Evolutionary conservation across 1,140 invertebrate species (phyloP), one percentile per base, ranked within the genome.

Genomic region (Cyclina sinensis): DNA sequence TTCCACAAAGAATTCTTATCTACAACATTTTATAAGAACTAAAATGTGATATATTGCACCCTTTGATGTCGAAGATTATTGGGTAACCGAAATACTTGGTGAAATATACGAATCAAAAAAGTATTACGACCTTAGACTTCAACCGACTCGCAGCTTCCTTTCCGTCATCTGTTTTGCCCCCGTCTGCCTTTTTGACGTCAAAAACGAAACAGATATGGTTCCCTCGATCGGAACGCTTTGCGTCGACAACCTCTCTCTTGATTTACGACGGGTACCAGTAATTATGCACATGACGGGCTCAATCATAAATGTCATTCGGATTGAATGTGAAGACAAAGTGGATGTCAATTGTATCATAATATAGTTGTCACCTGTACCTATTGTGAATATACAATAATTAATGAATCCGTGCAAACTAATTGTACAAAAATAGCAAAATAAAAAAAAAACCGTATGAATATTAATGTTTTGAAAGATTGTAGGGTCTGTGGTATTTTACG

Each of bases 291-390:
- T 78, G 74, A 78, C 74, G 46, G 74, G 46, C 9, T 48, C 74
- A 27, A 51, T 78, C 74, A 78, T 78, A 78, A 78, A 78, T 78
- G 74, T 78, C 74, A 78, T 35, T 16, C 48, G 46, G 12, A 4
- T 16, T 51, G 46, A 54, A 51, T n/a, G 30, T 30, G 18, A 51
- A 78, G 74, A 78, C 74, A 78, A 78, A 76, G 46, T 78, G 32
- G 24, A 51, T 54, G 74, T 78, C 74, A 78, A 78, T 78, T 78
- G 18, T 54, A 78, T 78, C 74, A 78, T 51, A 78, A 78, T 37
- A 78, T 24, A 54, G 16, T 78, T 78, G 74, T 78, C 74, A 78
- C 18, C 4, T 39, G 35, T 70, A 70, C 37, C 27, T 37, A 70
- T 70, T 27, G 27, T 70, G 14, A 70, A 14, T 70, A 70, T 70